Evolutionary conservation across 1,140 invertebrate genomes (phyloP), one percentile per base, ranked within the genome.

Genomic region (Drosophila funebris): DNA sequence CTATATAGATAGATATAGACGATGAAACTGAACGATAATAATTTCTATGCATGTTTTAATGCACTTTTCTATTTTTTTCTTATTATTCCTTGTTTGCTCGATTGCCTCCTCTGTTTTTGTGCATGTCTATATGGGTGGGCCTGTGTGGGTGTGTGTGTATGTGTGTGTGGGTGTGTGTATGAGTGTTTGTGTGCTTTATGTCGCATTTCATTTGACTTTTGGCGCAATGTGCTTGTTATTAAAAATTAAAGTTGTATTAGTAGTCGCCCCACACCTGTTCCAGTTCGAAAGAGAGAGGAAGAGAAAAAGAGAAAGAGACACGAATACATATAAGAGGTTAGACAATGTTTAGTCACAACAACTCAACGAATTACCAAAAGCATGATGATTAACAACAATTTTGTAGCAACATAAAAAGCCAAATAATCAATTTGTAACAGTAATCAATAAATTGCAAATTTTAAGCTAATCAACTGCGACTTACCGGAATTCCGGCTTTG

Each of bases 401-500:
- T 75, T 44, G 54, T 46, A 58, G 20, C 39, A 78, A 81, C 73
- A 72, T 74, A 73, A 73, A 78, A 83, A 69, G 78, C 82, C 77
- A 78, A 87, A 81, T 53, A 68, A 33, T 16, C 0, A 73, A 52
- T 58, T 58, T 46, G 61, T 62, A 54, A 56, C 43, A 43, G 39
- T n/a, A 41, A 24, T 60, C 8, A 64, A 57, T 39, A 50, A 60
- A 37, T 14, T 53, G 29, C 4, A 24, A 37, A 13, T 4, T 20
- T 33, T 31, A 22, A n/a, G 13, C 9, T 4, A 14, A 33, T 3
- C 18, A 57, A 43, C 14, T 31, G 22, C 8, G 1, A 92, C 95
- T 96, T 96, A 96, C 96, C 95, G 94, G 95, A 89, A 94, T 93
- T 73, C 95, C 96, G 87, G 94, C 93, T 92, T 96, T 96, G 88